Evolutionary conservation across 2,797 vertebrate genomes (phyloP).

Genomic region (Pangasius macronema): DNA sequence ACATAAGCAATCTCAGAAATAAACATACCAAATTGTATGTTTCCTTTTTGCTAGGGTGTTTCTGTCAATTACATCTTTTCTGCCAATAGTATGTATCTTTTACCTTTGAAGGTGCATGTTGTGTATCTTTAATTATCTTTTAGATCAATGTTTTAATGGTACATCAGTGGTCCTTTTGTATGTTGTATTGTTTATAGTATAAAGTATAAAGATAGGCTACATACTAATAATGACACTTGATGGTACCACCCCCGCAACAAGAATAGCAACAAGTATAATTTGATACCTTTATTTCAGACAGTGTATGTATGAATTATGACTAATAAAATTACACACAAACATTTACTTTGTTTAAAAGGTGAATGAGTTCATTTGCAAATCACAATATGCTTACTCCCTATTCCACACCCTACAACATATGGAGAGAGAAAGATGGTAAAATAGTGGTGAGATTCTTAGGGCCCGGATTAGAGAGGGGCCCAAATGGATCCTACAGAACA

Average conservation of each 20-base stretch:
- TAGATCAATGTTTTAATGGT: not conserved
- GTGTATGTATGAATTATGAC: not conserved
- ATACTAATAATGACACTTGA: not conserved
- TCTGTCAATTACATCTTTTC: not conserved
- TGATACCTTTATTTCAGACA: not conserved
- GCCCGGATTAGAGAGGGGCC: not conserved
- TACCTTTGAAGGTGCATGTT: not conserved
- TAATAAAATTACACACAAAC: not conserved
- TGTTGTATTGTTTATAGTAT: not conserved
- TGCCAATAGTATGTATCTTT: not conserved
- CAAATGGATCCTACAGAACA: slow-evolving; percentile 4
- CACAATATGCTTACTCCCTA: too few relatives aligned
- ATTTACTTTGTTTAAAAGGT: not conserved
- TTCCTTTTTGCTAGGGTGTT: not conserved
- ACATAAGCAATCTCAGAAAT: not conserved
- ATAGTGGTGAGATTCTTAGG: not conserved
- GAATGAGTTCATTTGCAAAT: not conserved
- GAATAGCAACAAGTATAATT: not conserved
- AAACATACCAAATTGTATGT: not conserved
- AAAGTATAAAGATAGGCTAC: not conserved
- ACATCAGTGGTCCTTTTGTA: not conserved
- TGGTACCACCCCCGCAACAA: not conserved
- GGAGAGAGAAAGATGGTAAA: not conserved
- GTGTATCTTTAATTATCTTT: not conserved
- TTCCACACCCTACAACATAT: not conserved